Evolutionary conservation across 2,888 invertebrate genomes (phyloP), one percentile per base, ranked within the genome.

Genomic region (Ectemnius lituratus): DNA sequence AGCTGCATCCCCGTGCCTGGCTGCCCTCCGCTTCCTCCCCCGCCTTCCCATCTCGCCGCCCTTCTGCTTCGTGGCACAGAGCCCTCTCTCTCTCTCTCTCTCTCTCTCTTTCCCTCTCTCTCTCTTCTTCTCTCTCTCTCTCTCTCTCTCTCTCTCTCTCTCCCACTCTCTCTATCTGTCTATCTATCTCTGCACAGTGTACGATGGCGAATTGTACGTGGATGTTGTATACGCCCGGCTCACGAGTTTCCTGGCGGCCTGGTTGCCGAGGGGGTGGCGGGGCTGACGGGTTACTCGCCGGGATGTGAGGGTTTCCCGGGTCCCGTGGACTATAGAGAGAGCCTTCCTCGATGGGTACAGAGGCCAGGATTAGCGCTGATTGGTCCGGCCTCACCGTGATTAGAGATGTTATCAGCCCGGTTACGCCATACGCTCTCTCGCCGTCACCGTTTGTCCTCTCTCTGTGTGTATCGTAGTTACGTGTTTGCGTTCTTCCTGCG

Each of bases 331-430:
- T 83, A 81, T 82, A 78, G 79, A 37, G 37, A 37, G 37, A 79
- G 76, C 78, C 76, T 81, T 82, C 84, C 84, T 78, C 84, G 83
- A 84, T 84, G 83, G 76, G 78, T 84, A 84, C 85, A 84, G 84
- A 86, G 85, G 82, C 86, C 85, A 83, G 90, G 89, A 90, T 90
- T 90, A 89, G 87, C 86, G 89, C 88, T 90, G 90, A 90, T 90
- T 90, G 90, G 90, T 90, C 89, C 90, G 86, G 86, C 88, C 87
- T 85, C 88, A 88, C 87, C 89, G 89, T 90, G 90, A 90, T 90
- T 90, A 90, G 90, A 90, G 90, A 90, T 90, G 90, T 90, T 90
- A 90, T 90, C 90, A 89, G 89, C 75, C 85, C 80, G 85, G 84
- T 82, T 83, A 83, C 83, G 73, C 72, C 68, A 67, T 67, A 70